phyloP scores from a whole-genome alignment of 2,797 vertebrate genomes.

The Allobates femoralis region DNA sequence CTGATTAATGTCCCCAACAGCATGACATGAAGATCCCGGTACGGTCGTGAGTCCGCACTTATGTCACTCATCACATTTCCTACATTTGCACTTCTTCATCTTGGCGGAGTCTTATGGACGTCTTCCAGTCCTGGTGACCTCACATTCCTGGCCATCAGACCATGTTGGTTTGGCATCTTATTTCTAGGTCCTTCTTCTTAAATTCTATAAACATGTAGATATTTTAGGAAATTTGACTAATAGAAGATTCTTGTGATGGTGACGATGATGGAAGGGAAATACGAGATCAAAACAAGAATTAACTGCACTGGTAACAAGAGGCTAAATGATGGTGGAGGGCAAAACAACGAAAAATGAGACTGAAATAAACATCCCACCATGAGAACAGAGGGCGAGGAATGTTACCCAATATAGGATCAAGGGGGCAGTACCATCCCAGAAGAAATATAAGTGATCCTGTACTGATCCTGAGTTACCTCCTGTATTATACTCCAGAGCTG shows the following conservation, averaged over 20 bases:
- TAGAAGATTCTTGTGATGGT: background rate
- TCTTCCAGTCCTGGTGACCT: constrained; percentile 36
- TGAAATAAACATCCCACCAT: background rate
- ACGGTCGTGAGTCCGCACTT: constrained; percentile 18
- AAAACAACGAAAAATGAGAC: background rate
- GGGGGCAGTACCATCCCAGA: background rate
- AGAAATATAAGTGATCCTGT: too few species aligned
- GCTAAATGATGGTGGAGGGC: background rate
- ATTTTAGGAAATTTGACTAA: constrained; percentile 28
- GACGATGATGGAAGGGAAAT: background rate
- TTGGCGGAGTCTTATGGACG: background rate
- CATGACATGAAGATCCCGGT: background rate
- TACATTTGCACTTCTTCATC: constrained; percentile 15
- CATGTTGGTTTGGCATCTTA: constrained; percentile 1
- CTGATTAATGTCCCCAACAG: background rate
- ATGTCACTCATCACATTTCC: constrained; percentile 37
- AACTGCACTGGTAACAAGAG: background rate
- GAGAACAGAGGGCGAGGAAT: background rate
- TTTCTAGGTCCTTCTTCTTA: background rate
- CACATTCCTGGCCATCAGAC: constrained; percentile 35
- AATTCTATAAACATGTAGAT: constrained; percentile 41
- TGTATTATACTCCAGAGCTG: constrained; percentile 2
- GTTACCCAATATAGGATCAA: too few species aligned
- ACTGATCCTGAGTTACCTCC: too few species aligned
- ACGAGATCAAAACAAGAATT: background rate